Evolutionary conservation across 2,888 invertebrate species (phyloP), one percentile per base, ranked within the genome.

Genomic region (Diabrotica balteata): DNA sequence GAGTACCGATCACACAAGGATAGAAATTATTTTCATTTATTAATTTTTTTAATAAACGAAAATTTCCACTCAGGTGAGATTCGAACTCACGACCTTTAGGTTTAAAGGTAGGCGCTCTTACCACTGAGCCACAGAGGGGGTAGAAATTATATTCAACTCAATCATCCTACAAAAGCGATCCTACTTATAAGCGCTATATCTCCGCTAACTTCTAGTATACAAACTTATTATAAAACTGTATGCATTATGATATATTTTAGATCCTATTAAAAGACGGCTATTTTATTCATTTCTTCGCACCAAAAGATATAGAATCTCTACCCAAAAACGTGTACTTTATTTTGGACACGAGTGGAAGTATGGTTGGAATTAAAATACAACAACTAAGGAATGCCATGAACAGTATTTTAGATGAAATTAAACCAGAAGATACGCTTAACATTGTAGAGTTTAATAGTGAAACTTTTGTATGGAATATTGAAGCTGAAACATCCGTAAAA

Each of bases 361-460:
- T 87, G 87, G 65, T 68, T 7, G 86, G 85, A 4, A 69, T 76
- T 47, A 86, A 86, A 76, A 80, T 86, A 4, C 71, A 77, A 58
- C 85, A 86, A 70, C 76, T 84, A 0, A 82, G 82, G 53, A 85
- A 87, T 53, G 90, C 90, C 50, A 90, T 91, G 89, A 80, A 83
- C 68, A 85, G 86, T 46, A 90, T 92, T 70, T 84, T 92, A 10
- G 82, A 83, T 10, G 88, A 90, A 73, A 85, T 92, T 42, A 86
- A 88, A 65, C 72, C 82, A 0, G 86, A 87, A 2, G 92, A 92
- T 80, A 87, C 86, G 73, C 91, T 92, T 83, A 90, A 88, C 76
- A 87, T 92, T 66, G 86, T 92, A 17, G 87, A 90, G 73, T 92
- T 92, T 79, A 86, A 86, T 50, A 87, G 86, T 11, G 79, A 80